A percentile compares a stretch with the other conserved stretches of the same genome.
These are phyloP conservation scores for Clistopyga incitator DNA, from an alignment of 2,888 invertebrate species.

Conservation along the genomic window DNA sequence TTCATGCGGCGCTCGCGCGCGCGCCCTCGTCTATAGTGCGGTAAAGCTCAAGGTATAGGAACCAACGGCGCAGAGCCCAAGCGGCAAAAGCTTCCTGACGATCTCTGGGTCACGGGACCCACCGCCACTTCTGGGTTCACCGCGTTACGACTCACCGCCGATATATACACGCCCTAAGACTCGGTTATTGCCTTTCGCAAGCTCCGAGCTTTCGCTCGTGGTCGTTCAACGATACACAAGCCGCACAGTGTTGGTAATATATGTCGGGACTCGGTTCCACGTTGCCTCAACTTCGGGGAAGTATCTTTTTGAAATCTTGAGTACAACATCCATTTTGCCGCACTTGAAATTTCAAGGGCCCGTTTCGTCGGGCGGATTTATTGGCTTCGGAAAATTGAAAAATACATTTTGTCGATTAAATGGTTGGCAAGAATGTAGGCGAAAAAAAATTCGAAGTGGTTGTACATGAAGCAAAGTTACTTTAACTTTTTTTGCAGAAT, in stretches of 20 bases:
- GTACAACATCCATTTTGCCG: not conserved
- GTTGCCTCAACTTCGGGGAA: not conserved
- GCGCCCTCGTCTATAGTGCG: conserved; percentile 12
- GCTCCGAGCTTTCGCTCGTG: conserved; percentile 21
- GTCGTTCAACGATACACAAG: conserved; percentile 1
- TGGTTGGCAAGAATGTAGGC: too few relatives aligned
- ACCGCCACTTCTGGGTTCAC: conserved; percentile 11
- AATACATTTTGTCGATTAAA: too few relatives aligned
- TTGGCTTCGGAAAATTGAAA: too few relatives aligned
- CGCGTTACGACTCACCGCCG: conserved; percentile 24
- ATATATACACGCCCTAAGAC: conserved; percentile 19
- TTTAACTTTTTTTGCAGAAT: too few relatives aligned
- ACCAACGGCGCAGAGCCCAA: conserved; percentile 22
- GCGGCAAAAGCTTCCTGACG: conserved; percentile 26
- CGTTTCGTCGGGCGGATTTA: too few relatives aligned
- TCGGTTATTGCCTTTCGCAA: conserved; percentile 30
- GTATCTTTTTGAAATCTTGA: not conserved
- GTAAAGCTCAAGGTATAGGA: conserved; percentile 9
- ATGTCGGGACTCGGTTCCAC: not conserved
- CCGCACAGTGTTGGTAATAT: not conserved
- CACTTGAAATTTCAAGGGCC: too few relatives aligned
- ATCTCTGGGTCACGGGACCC: conserved; percentile 34
- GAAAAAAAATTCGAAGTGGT: too few relatives aligned
- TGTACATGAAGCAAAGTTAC: too few relatives aligned
- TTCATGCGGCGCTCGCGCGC: conserved; percentile 74